Percentiles rank a stretch among this genome's conserved stretches.
These are phyloP conservation scores for Erethizon dorsatum DNA, from an alignment of 2,797 vertebrate species.

Conservation along the genomic window DNA sequence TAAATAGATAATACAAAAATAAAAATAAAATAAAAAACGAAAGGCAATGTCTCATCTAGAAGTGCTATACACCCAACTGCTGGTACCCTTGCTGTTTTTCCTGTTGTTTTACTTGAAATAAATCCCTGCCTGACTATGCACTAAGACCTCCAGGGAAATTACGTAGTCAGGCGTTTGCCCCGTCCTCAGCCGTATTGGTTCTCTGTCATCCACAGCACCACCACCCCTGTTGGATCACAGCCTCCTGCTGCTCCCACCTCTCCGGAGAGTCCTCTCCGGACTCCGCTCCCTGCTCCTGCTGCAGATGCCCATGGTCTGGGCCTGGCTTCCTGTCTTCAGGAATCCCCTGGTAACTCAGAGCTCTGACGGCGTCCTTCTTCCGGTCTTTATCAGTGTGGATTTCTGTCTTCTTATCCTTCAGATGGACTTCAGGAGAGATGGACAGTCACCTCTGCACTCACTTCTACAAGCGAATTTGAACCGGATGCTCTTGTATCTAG, in stretches of 20 bases:
- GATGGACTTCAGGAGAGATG: neutral
- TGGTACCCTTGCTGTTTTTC: neutral
- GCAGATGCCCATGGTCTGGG: no score
- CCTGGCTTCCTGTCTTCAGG: neutral
- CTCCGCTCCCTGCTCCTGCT: rapidly evolving
- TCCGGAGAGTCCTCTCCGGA: rapidly evolving
- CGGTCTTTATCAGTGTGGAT: neutral
- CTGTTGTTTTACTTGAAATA: neutral
- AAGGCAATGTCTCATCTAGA: neutral
- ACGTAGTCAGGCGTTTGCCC: no score
- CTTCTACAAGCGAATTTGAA: slow-evolving; percentile 31
- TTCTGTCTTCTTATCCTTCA: neutral
- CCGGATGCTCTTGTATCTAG: neutral
- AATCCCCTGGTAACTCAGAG: neutral
- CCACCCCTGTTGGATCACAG: neutral
- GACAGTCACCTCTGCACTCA: neutral
- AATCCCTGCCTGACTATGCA: neutral
- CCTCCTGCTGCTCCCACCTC: rapidly evolving
- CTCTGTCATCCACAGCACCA: no score
- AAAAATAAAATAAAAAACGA: neutral
- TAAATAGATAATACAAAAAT: neutral
- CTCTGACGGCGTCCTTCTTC: neutral
- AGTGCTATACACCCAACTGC: no score
- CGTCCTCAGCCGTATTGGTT: rapidly evolving
- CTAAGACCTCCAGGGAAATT: neutral